Evolutionary conservation across 2,888 invertebrate species (phyloP), one percentile per base, ranked within the genome.

Genomic region (Mellilla xanthometata): DNA sequence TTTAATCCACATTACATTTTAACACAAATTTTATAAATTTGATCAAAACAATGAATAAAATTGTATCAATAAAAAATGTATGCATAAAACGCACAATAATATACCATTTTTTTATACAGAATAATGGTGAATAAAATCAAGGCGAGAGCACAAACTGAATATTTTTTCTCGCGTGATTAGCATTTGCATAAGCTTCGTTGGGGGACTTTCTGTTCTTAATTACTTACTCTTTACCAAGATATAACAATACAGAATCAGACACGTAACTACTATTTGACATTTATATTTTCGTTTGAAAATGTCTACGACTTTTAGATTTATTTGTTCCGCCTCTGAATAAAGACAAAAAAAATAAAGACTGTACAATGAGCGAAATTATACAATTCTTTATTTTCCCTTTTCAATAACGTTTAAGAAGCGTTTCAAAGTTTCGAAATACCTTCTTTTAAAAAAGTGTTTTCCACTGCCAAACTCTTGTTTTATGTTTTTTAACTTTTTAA

Each of bases 151-250:
- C 34, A 62, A 60, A 68, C 63, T 65, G 63, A 64, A 72, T 74
- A 72, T 74, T 81, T 77, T 80, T 76, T 76, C 34, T 45, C 41
- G 57, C 63, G 69, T 75, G 72, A 76, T 72, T 72, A 69, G 52
- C 54, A 79, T 81, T 81, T 77, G 73, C 81, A 81, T 81, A 82
- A 79, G 70, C 66, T 58, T 58, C 56, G 41, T 33, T 41, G 36
- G 33, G 65, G 64, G 57, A 57, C 62, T 64, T 62, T 55, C 50
- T 56, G 51, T 60, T 65, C 62, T 65, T 66, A 72, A 75, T 75
- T 74, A 72, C 62, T 65, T 66, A 41, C 64, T 52, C 38, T 54
- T 34, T 31, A 28, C 43, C 35, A 48, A 43, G 36, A 33, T 36
- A 47, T 50, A 50, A 44, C 31, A 39, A 41, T 10, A 31, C 39